phyloP scores from a whole-genome alignment of 2,797 vertebrate species.

The Etheostoma nigrum region DNA sequence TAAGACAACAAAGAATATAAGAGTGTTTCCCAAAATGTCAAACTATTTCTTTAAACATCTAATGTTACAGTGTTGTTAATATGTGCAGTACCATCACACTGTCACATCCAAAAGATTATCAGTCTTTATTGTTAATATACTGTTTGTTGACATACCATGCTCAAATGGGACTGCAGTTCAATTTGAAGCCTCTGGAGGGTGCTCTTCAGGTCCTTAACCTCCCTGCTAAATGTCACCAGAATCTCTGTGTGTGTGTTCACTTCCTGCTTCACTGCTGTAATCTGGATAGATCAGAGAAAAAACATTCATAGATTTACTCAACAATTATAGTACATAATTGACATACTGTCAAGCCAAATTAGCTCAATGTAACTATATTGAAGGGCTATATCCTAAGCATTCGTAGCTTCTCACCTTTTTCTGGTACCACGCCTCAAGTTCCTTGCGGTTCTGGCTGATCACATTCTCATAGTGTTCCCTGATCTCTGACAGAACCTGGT shows the following conservation, averaged over 20 bases:
- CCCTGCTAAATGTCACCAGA: conserved; percentile 63
- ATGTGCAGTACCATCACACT: neutral
- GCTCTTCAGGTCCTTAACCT: conserved; percentile 80
- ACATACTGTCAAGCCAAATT: neutral
- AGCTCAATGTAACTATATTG: neutral
- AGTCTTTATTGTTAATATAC: neutral
- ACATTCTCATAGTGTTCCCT: conserved; percentile 89
- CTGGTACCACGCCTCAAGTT: conserved; percentile 90
- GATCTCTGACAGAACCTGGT: conserved; percentile 87
- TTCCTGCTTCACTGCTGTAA: conserved; percentile 69
- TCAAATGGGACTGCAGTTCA: conserved; percentile 79
- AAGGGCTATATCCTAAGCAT: neutral
- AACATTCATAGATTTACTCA: neutral
- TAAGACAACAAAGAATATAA: neutral
- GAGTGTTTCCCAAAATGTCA: neutral
- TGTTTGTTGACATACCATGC: conserved; percentile 73
- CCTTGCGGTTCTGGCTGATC: conserved; percentile 88
- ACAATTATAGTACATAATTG: neutral
- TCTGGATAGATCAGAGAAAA: conserved; percentile 57
- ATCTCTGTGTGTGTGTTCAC: conserved; percentile 68
- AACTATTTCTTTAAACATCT: neutral
- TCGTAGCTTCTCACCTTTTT: conserved; percentile 83
- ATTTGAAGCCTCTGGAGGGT: conserved; percentile 81
- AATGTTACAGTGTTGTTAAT: neutral
- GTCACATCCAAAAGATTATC: neutral